Conservation (phyloP, 2,797 vertebrate genomes). For the Bryconaethiops microstoma region DNA sequence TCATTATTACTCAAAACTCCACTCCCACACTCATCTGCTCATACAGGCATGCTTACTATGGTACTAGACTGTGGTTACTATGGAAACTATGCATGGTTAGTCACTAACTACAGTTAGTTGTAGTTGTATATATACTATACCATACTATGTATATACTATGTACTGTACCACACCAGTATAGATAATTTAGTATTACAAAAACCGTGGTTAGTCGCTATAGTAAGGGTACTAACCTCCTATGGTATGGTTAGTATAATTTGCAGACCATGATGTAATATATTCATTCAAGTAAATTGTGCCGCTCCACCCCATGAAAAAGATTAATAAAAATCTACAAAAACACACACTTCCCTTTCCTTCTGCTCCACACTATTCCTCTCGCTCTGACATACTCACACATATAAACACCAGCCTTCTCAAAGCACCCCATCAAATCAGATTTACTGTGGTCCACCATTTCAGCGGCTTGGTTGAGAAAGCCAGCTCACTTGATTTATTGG, state of each 20-base stretch:
- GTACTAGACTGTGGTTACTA: neutral
- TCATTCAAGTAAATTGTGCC: neutral
- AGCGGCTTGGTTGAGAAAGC: slow-evolving; percentile 52
- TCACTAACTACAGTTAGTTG: neutral
- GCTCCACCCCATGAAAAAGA: too few species aligned
- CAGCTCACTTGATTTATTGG: slow-evolving; percentile 64
- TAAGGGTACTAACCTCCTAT: neutral
- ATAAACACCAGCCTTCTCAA: slow-evolving; percentile 24
- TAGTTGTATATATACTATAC: too few species aligned
- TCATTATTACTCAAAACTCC: slow-evolving; percentile 18
- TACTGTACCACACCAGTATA: too few species aligned
- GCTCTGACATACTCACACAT: neutral
- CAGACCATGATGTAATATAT: neutral
- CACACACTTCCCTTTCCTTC: neutral
- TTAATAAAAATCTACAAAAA: neutral
- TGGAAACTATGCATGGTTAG: neutral
- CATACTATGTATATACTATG: too few species aligned
- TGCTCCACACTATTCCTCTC: neutral
- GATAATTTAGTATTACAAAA: too few species aligned
- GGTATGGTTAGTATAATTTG: neutral
- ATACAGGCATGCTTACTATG: slow-evolving; percentile 5
- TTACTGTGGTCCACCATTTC: slow-evolving; percentile 59
- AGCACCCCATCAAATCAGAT: slow-evolving; percentile 56
- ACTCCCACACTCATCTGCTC: neutral
- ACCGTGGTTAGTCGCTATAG: neutral